Conservation (phyloP, 2,113 vertebrate species). For the Calypte anna region DNA sequence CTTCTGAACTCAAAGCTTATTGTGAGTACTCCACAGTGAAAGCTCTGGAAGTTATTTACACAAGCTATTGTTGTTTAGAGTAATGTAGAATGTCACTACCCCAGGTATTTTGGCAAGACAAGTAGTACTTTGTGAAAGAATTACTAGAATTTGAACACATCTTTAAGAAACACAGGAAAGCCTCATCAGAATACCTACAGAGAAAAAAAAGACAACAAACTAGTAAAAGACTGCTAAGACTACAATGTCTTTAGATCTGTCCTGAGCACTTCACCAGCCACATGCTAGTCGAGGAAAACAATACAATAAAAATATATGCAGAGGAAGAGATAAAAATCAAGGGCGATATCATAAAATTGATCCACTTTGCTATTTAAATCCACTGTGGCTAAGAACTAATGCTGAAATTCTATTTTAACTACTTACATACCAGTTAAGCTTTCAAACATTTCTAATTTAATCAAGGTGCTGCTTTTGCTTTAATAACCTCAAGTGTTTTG, state of each 20-base stretch:
- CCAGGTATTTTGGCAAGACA: neutral
- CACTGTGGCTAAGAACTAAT: neutral
- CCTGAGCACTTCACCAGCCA: neutral
- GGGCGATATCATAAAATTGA: neutral
- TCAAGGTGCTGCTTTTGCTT: neutral
- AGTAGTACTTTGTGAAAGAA: neutral
- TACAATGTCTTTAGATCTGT: neutral
- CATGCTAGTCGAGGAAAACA: neutral
- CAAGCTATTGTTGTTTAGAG: neutral
- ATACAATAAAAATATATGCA: neutral
- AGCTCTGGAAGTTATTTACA: neutral
- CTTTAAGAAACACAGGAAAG: neutral
- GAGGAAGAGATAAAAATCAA: neutral
- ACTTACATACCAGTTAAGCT: neutral
- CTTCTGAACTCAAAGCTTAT: neutral
- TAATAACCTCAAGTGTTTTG: neutral
- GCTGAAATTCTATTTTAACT: slow-evolving; percentile 13
- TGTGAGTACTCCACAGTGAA: neutral
- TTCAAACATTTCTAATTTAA: neutral
- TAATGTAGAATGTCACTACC: neutral
- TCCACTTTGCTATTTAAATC: neutral
- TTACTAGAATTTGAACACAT: neutral
- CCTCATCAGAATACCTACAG: neutral
- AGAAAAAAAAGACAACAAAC: neutral
- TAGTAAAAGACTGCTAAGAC: neutral